A percentile compares a stretch with the other conserved stretches of the same genome.
Evolutionary conservation across 2,888 invertebrate genomes (phyloP).

Genomic region (Dasypogon diadema): DNA sequence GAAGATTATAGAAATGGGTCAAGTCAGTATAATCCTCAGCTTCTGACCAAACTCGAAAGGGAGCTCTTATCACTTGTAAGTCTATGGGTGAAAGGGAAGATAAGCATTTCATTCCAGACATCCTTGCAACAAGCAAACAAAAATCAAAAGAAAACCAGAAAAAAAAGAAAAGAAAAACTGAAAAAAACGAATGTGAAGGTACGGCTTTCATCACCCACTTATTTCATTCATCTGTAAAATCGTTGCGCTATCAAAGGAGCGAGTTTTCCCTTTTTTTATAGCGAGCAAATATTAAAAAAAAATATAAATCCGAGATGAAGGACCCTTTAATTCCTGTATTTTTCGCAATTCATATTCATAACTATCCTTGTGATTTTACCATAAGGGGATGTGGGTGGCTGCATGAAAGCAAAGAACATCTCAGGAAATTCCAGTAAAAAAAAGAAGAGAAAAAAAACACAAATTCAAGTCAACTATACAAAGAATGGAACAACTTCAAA

Average conservation of each 20-base stretch:
- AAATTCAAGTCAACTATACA: slow-evolving; percentile 43
- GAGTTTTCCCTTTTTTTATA: neutral
- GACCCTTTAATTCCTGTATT: slow-evolving; percentile 18
- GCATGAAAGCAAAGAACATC: neutral
- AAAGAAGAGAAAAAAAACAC: slow-evolving; percentile 12
- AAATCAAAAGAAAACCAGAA: slow-evolving; percentile 13
- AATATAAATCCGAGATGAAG: slow-evolving; percentile 17
- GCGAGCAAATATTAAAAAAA: slow-evolving; percentile 33
- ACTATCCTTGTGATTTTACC: neutral
- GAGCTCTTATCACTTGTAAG: slow-evolving; percentile 42
- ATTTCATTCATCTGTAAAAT: slow-evolving; percentile 46
- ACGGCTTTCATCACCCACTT: slow-evolving; percentile 36
- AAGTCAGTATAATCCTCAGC: slow-evolving; percentile 39
- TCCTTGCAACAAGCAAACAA: slow-evolving; percentile 35
- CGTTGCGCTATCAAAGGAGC: slow-evolving; percentile 16
- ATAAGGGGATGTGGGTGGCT: neutral
- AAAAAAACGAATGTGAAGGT: neutral
- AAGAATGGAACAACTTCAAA: slow-evolving; percentile 35
- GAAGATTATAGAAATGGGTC: slow-evolving; percentile 38
- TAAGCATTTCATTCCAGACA: slow-evolving; percentile 24
- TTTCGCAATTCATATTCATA: slow-evolving; percentile 31
- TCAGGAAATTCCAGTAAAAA: neutral
- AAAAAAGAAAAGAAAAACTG: no score
- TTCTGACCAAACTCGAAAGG: slow-evolving; percentile 22
- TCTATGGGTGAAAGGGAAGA: neutral